Evolutionary conservation across 2,888 invertebrate genomes (phyloP), one percentile per base, ranked within the genome.

Genomic region (Oscheius sp.): DNA sequence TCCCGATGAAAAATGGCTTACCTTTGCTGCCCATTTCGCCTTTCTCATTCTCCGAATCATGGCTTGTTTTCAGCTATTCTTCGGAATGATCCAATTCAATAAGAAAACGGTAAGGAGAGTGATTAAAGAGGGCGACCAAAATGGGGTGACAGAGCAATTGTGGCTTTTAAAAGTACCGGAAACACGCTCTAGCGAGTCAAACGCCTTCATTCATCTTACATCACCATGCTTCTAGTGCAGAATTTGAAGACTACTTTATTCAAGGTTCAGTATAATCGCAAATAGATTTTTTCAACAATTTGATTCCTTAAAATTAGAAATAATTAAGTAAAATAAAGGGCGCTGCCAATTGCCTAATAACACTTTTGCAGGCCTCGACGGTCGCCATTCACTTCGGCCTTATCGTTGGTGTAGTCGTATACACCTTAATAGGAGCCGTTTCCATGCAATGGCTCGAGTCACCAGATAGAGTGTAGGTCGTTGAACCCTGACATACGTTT

Each of bases 381-480:
- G 67, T 81, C 41, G 74, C 79, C 41, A 73, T 83, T 30, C 83
- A 83, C 54, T 61, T 80, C n/a, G 73, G 79, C 36, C 70, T 83
- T 47, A 73, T 82, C 17, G 59, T 72, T 14, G 76, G 79, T 17
- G 83, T 83, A 5, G 69, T 77, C 22, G 68, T 75, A 24, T 83
- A 83, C 64, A 82, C 81, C 26, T 49, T 82, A 0, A 75, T 79
- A 24, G 83, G 83, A 6, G 82, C 82, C 28, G 49, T 80, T 54
- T 75, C 78, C 24, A 83, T 83, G 75, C 76, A 77, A 64, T 75
- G 70, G 63, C 71, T 83, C 33, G 83, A 83, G 49, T 73, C 75
- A 20, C 77, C 77, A 14, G 68, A 65, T 33, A 36, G 72, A 71
- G 69, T 73, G 75, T 73, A 20, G 56, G 71, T 59, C 30, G 14